Conservation (phyloP, 2,113 vertebrate species). For the Rhizomys pruinosus region DNA sequence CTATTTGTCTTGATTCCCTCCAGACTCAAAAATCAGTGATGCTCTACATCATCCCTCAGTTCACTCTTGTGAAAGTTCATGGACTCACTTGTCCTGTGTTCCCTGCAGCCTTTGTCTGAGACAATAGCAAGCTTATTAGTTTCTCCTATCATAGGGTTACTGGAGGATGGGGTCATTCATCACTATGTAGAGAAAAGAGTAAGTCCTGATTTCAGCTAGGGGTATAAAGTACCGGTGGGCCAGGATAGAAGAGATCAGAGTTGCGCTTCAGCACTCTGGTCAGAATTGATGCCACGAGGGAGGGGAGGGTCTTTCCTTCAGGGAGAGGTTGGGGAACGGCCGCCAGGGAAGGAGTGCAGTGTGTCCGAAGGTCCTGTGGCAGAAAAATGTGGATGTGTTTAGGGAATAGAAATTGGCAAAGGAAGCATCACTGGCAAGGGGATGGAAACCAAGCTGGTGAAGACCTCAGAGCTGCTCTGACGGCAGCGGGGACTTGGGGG, state of each 20-base stretch:
- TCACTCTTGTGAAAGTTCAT: neutral
- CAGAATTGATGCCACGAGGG: neutral
- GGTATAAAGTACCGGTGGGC: neutral
- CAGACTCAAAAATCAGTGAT: neutral
- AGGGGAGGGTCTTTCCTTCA: neutral
- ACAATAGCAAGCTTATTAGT: neutral
- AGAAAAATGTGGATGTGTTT: neutral
- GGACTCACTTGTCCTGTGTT: neutral
- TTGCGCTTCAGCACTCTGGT: neutral
- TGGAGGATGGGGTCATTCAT: neutral
- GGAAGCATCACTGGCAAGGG: neutral
- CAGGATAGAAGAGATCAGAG: neutral
- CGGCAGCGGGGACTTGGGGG: neutral
- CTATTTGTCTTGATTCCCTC: neutral
- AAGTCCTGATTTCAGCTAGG: neutral
- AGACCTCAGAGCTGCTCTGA: neutral
- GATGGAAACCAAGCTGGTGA: neutral
- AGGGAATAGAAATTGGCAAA: neutral
- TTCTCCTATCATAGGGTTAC: neutral
- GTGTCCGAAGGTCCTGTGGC: neutral
- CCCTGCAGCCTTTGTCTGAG: neutral
- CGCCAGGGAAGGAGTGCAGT: neutral
- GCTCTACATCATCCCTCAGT: neutral
- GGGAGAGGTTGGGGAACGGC: neutral
- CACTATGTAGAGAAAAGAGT: neutral